These are phyloP conservation scores for Athene cunicularia DNA, from an alignment of 2,113 vertebrate genomes.

Conservation along the genomic window DNA sequence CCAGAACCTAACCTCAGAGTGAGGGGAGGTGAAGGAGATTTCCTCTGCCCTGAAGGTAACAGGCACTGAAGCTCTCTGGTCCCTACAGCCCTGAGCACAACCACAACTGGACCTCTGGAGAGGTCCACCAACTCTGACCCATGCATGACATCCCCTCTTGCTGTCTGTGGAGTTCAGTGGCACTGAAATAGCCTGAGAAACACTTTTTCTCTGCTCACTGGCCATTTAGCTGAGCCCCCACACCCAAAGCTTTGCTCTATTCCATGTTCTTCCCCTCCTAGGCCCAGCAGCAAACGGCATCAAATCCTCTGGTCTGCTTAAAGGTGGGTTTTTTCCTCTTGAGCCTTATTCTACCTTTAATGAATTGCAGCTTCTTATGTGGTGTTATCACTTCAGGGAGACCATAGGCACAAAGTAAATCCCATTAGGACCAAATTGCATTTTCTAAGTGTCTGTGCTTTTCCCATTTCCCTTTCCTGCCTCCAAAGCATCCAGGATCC, in stretches of 20 bases:
- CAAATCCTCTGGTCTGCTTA: neutral
- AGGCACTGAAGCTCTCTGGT: fast-evolving
- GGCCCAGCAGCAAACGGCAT: too few relatives aligned
- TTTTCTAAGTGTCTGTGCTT: neutral
- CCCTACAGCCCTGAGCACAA: neutral
- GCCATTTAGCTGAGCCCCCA: neutral
- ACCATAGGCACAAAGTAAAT: neutral
- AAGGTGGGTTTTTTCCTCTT: neutral
- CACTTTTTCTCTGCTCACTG: neutral
- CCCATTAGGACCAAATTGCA: neutral
- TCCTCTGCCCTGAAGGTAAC: neutral
- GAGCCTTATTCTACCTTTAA: neutral
- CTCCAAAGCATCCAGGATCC: neutral
- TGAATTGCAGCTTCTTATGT: neutral
- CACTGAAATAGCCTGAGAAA: neutral
- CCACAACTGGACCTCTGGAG: neutral
- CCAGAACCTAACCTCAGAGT: neutral
- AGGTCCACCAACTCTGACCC: neutral
- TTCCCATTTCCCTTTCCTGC: neutral
- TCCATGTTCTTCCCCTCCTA: neutral
- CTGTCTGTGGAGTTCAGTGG: fast-evolving
- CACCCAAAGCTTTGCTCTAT: neutral
- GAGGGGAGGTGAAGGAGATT: neutral
- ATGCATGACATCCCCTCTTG: fast-evolving
- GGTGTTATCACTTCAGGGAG: neutral